Conservation (phyloP, 2,888 invertebrate species). For the Dorcus parallelipipedus region DNA sequence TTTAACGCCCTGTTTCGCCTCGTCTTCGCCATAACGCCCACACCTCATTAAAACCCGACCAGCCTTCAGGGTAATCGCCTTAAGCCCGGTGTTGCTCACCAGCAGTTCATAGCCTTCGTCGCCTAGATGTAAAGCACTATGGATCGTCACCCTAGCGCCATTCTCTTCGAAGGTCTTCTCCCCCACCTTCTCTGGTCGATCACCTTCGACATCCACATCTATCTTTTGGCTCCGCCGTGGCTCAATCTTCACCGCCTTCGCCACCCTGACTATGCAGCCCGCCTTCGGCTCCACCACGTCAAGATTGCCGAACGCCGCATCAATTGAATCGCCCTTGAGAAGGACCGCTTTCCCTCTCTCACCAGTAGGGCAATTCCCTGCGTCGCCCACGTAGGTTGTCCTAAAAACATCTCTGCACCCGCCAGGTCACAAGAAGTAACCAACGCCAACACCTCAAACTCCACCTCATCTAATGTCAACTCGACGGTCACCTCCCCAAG, state of each 20-base stretch:
- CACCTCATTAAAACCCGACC: not conserved
- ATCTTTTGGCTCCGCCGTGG: not conserved
- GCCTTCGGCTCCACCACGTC: not conserved
- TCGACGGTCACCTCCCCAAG: not conserved
- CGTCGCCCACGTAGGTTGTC: slow-evolving; percentile 9
- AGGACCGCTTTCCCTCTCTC: slow-evolving; percentile 12
- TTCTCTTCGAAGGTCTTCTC: not conserved
- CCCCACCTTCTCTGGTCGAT: not conserved
- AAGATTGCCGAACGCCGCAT: not conserved
- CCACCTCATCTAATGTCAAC: slow-evolving; percentile 6
- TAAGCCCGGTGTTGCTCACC: not conserved
- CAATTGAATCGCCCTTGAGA: not conserved
- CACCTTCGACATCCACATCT: not conserved
- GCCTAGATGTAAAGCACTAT: not conserved
- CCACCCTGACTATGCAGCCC: not conserved
- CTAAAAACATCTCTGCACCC: slow-evolving; percentile 11
- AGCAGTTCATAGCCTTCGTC: not conserved
- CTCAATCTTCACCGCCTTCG: not conserved
- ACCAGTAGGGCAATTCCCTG: slow-evolving; percentile 7
- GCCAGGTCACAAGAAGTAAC: slow-evolving; percentile 6
- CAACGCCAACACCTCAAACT: slow-evolving; percentile 6
- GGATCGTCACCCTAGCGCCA: not conserved
- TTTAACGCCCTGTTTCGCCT: slow-evolving; percentile 28
- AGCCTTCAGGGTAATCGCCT: not conserved
- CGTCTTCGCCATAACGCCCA: too few relatives aligned